Base-by-base conservation (phyloP, 2,888 invertebrate genomes). In the Piscicola geometra region DNA sequence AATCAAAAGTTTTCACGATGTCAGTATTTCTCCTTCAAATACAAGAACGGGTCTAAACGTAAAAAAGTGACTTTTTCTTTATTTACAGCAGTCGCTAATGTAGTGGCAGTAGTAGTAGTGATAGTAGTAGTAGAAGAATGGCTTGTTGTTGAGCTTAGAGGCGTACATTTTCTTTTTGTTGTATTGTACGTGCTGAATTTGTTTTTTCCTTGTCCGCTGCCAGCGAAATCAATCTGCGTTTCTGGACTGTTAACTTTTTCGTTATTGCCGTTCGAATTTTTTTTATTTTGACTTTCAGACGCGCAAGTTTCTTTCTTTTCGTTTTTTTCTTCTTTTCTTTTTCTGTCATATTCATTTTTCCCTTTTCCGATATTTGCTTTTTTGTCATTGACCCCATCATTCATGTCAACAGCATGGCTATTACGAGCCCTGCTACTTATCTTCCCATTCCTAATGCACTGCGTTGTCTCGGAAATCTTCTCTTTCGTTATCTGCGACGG, bases 21-120 rank as follows among this genome's bases (percentile, higher is more conserved):
- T 56, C 60, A 56, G n/a, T 56, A 56, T 25, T 56, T 56, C 60
- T 56, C 25, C n/a, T 56, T 56, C n/a, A 56, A 56, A n/a, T 56
- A 56, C n/a, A 56, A 25, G 3, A 56, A n/a, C 21, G 60, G 60
- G n/a, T 56, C 60, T 56, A 56, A 56, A 25, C 60, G 60, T 25
- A 56, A 25, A 56, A 56, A 56, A 25, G 60, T 56, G 21, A 56
- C 60, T 18, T 56, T 56, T 56, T 56, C 60, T 15, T 5, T 25
- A 5, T 18, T 56, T 56, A 5, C 5, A 3, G 60, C 25, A 3
- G 60, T 21, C 5, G 21, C n/a, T 56, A 21, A 3, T 18, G 60
- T 18, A 3, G n/a, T 18, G 60, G 60, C 25, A 25, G n/a, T 56
- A 18, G 60, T 25, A 3, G 60, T 56, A 18, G 60, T 18, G 5